phyloP scores from a whole-genome alignment of 2,113 vertebrate genomes.

The Notiomystis cincta region DNA sequence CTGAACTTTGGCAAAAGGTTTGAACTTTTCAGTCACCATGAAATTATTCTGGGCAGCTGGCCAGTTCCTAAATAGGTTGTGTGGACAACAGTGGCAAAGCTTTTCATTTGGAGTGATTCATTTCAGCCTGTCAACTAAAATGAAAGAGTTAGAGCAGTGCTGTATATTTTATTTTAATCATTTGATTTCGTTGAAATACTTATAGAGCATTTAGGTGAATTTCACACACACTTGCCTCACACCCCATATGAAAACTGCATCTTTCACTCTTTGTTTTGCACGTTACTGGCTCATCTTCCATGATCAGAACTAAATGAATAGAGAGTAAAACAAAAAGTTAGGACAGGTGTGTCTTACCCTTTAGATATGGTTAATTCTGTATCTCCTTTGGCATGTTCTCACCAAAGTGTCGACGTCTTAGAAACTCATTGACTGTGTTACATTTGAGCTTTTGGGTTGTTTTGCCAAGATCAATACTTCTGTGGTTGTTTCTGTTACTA shows the following conservation, averaged over 20 bases:
- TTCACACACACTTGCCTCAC: background rate
- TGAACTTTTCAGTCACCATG: background rate
- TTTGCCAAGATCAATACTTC: background rate
- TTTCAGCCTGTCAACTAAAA: background rate
- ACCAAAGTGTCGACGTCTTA: background rate
- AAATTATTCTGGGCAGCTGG: background rate
- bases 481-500: background rate
- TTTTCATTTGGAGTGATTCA: slow-evolving; percentile 30
- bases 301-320: background rate
- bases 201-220: background rate
- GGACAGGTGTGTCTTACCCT: background rate
- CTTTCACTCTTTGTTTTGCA: background rate
- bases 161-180: background rate
- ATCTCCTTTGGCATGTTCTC: background rate
- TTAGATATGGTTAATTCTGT: background rate
- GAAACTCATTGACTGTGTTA: background rate
- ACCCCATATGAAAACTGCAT: background rate
- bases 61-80: background rate
- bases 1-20: background rate
- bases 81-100: background rate
- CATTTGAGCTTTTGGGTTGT: background rate
- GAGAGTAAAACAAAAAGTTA: background rate
- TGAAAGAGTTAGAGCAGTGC: background rate
- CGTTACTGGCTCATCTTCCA: background rate
- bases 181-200: background rate